phyloP scores from a whole-genome alignment of 2,888 invertebrate genomes.

The Caenorhabditis plicata region DNA sequence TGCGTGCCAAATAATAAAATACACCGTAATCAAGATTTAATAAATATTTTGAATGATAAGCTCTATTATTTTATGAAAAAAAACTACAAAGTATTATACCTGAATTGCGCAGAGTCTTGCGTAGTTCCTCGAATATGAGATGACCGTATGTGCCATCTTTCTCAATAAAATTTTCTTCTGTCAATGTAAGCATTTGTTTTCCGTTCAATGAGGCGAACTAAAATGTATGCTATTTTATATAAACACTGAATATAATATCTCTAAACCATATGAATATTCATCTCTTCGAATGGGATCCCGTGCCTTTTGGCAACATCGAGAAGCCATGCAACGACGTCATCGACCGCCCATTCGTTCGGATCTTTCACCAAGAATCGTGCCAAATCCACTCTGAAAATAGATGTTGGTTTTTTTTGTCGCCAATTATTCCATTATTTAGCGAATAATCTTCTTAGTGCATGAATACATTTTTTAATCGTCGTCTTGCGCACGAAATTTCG shows the following conservation, averaged over 20 bases:
- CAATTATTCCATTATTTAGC: neutral
- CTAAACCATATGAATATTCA: slow-evolving; percentile 50
- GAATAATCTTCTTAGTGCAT: too few species aligned
- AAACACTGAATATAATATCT: neutral
- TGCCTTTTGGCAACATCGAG: slow-evolving; percentile 61
- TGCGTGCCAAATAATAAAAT: too few species aligned
- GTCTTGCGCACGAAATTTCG: too few species aligned
- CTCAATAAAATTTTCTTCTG: slow-evolving; percentile 57
- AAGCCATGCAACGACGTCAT: slow-evolving; percentile 65
- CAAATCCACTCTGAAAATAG: slow-evolving; percentile 53
- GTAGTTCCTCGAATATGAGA: slow-evolving; percentile 59
- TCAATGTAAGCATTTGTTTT: slow-evolving; percentile 54
- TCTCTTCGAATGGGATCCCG: slow-evolving; percentile 61
- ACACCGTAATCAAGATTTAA: too few species aligned
- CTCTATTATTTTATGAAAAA: too few species aligned
- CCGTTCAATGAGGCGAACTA: slow-evolving; percentile 60
- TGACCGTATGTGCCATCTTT: slow-evolving; percentile 57
- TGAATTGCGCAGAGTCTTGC: slow-evolving; percentile 25
- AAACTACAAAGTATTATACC: too few species aligned
- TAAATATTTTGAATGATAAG: too few species aligned
- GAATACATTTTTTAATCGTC: too few species aligned
- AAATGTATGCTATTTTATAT: slow-evolving; percentile 12
- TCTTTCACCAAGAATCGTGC: slow-evolving; percentile 64
- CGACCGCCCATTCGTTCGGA: slow-evolving; percentile 58
- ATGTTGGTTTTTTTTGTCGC: neutral